Evolutionary conservation across 2,888 invertebrate genomes (phyloP).

Genomic region (Synergus laeviventris): DNA sequence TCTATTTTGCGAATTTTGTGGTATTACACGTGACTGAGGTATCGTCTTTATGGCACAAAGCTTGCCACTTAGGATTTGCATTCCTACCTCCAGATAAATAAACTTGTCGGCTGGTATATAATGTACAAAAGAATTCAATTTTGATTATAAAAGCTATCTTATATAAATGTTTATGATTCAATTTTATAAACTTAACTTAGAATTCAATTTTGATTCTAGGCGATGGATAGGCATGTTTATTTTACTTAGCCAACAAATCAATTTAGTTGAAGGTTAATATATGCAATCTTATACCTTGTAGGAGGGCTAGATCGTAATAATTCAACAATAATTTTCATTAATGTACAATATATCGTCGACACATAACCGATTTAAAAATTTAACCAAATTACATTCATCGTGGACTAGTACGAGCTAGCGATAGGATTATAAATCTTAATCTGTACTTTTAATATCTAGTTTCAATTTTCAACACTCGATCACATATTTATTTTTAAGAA

Average conservation of each 20-base stretch:
- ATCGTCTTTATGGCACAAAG: conserved; percentile 50
- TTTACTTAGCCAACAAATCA: background rate
- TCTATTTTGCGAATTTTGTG: conserved; percentile 35
- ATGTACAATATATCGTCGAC: conserved; percentile 18
- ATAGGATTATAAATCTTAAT: conserved; percentile 27
- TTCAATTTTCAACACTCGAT: conserved; percentile 29
- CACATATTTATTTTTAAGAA: conserved; percentile 3
- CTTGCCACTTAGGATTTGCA: conserved; percentile 47
- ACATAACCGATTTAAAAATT: background rate
- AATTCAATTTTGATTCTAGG: background rate
- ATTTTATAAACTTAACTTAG: background rate
- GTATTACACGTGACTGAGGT: conserved; percentile 47
- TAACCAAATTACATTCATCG: conserved; percentile 24
- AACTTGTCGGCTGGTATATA: background rate
- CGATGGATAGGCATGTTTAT: background rate
- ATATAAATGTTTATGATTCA: background rate
- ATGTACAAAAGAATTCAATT: background rate
- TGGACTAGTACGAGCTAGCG: conserved; percentile 33
- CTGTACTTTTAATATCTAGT: conserved; percentile 4
- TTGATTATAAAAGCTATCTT: background rate
- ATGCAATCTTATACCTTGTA: conserved; percentile 7
- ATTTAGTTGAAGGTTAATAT: background rate
- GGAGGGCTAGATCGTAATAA: conserved; percentile 29
- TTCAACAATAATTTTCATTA: conserved; percentile 10
- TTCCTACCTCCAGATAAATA: background rate